A percentile compares a stretch with the other conserved stretches of the same genome.
Conservation (phyloP, 2,888 invertebrate genomes). For the Apodemia mormo region DNA sequence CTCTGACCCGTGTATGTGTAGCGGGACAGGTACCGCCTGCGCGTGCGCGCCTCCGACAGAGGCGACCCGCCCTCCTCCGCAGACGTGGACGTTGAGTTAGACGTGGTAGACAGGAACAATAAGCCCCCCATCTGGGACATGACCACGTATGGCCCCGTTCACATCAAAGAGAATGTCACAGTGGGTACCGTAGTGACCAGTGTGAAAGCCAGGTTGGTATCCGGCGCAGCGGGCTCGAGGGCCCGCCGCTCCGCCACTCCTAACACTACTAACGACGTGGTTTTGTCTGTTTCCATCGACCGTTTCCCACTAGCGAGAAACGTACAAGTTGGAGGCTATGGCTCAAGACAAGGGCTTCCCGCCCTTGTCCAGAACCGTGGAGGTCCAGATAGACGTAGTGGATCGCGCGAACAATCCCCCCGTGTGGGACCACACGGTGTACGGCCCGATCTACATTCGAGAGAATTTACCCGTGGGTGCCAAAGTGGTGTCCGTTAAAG, state of each 20-base stretch:
- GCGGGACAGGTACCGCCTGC: slow-evolving; percentile 98
- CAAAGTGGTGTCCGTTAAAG: slow-evolving; percentile 98
- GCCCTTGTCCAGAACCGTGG: slow-evolving; percentile 97
- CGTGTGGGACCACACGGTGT: slow-evolving; percentile 97
- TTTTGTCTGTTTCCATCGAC: slow-evolving; percentile 85
- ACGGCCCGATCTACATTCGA: slow-evolving; percentile 98
- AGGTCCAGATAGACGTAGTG: slow-evolving; percentile 99
- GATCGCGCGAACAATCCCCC: slow-evolving; percentile 98
- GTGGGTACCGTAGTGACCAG: slow-evolving; percentile 99
- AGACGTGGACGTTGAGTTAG: slow-evolving; percentile 98
- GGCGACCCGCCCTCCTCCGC: slow-evolving; percentile 95
- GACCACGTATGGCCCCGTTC: slow-evolving; percentile 97
- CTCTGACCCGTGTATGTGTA: slow-evolving; percentile 90
- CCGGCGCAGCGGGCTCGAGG: slow-evolving; percentile 76
- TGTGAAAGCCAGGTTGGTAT: slow-evolving; percentile 99
- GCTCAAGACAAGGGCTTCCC: slow-evolving; percentile 98
- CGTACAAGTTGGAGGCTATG: slow-evolving; percentile 98
- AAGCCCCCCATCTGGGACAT: slow-evolving; percentile 98
- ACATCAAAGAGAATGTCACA: slow-evolving; percentile 99
- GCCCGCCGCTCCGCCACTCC: slow-evolving; percentile 75
- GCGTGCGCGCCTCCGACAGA: slow-evolving; percentile 97
- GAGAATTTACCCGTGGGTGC: slow-evolving; percentile 99
- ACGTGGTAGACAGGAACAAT: slow-evolving; percentile 99
- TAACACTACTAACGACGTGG: slow-evolving; percentile 86
- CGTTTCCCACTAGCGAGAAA: slow-evolving; percentile 92